These are phyloP conservation scores for Ophion obscuratus DNA, from an alignment of 2,888 invertebrate species.

Conservation along the genomic window DNA sequence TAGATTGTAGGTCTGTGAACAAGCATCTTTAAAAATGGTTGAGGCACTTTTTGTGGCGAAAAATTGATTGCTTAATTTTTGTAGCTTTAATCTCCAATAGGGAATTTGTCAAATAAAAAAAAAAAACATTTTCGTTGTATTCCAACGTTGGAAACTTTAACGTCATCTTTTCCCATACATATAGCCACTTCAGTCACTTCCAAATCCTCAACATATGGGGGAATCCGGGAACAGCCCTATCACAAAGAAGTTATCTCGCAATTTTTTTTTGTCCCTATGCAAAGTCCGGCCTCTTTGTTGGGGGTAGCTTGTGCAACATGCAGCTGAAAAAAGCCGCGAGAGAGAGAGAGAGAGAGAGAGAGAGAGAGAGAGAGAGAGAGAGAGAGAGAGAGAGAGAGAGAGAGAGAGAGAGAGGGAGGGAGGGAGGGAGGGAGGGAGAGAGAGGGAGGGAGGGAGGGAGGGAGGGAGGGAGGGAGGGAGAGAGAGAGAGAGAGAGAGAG, in stretches of 20 bases:
- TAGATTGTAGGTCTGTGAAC: too few species aligned
- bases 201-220: neutral
- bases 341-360: constrained; percentile 9
- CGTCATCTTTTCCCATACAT: neutral
- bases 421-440: constrained; percentile 30
- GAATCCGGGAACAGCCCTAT: constrained; percentile 5
- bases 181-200: neutral
- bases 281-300: constrained; percentile 35
- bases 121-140: too few species aligned
- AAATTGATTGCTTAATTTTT: too few species aligned
- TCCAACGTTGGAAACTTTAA: too few species aligned
- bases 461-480: too few species aligned
- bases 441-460: too few species aligned
- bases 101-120: too few species aligned
- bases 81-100: too few species aligned
- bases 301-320: constrained; percentile 17
- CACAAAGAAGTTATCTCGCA: constrained; percentile 31
- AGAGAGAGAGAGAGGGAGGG: constrained; percentile 27
- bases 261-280: constrained; percentile 40
- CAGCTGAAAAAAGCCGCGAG: neutral
- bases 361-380: constrained; percentile 21
- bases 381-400: constrained; percentile 33
- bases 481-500: neutral
- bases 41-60: too few species aligned
- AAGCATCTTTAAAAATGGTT: too few species aligned